Conservation (phyloP, 2,113 vertebrate species). For the Elaphurus davidianus region DNA sequence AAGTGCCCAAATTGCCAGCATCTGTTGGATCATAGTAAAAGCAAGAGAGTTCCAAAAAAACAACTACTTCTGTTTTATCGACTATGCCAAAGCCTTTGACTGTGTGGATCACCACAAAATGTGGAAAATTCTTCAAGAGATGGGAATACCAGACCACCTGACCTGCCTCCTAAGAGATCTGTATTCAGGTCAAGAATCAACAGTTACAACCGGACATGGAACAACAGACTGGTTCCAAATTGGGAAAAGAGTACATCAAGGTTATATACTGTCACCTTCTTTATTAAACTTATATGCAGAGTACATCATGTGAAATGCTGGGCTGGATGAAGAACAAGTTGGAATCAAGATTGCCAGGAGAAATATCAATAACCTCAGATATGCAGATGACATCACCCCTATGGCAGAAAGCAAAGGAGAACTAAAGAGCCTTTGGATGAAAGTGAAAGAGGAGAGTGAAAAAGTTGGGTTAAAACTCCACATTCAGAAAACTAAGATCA, state of each 20-base stretch:
- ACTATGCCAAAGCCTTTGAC: background rate
- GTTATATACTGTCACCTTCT: background rate
- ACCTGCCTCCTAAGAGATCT: background rate
- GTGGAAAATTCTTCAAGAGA: background rate
- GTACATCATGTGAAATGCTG: background rate
- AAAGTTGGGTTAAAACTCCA: background rate
- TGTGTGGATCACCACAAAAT: background rate
- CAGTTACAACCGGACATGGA: background rate
- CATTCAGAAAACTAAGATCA: background rate
- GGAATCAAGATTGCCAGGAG: background rate
- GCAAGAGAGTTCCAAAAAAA: background rate
- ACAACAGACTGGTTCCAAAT: background rate
- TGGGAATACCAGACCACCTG: background rate
- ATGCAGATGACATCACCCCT: background rate
- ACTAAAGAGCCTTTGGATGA: background rate
- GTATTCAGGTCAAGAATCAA: background rate
- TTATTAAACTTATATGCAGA: background rate
- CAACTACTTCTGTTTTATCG: background rate
- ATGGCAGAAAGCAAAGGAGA: background rate
- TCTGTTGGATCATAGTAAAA: background rate
- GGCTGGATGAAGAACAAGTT: background rate
- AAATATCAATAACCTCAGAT: background rate
- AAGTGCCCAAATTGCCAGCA: background rate
- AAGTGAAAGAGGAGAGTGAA: background rate
- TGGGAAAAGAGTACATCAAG: background rate